Evolutionary conservation across 2,113 vertebrate species (phyloP), one percentile per base, ranked within the genome.

Genomic region (Phalacrocorax aristotelis): DNA sequence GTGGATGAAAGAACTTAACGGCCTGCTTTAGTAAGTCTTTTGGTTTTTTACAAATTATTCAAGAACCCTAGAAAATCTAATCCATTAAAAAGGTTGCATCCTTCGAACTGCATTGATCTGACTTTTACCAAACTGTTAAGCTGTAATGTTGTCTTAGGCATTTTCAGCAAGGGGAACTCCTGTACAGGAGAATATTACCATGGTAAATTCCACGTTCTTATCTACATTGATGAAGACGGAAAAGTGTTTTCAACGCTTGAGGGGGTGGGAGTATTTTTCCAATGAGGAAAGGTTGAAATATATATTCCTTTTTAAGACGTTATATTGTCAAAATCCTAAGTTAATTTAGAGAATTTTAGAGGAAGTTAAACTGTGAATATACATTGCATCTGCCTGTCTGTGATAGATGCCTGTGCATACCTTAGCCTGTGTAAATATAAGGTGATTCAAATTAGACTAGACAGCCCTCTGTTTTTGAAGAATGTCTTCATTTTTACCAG

Each of bases 201-300:
- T 88, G 85, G 85, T 69, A 94, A 91, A 97, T 93, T 93, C 84
- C 20, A 26, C 54, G 38, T 69, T 94, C 48, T 81, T 55, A 38
- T 68, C 76, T 87, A 20, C 54, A 13, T 15, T 44, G 91, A 27
- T 82, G 83, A 87, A 92, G 93, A 62, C 62, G 42, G 82, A 74
- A 79, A 96, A 93, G 58, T 69, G 62, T 87, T 90, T 95, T 60
- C 84, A 94, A 21, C 70, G 51, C 82, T 94, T 62, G 77, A 93
- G 75, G 64, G 76, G 54, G 72, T 76, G 86, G 64, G 54, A 89
- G 70, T 92, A 75, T 71, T 81, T 92, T 95, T 92, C 89, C 87
- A 82, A 49, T 87, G 61, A 89, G 55, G 64, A 82, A 76, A 94
- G 91, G 65, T 69, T 92, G 92, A 82, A 92, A 93, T 92, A 84